Evolutionary conservation across 2,797 vertebrate genomes (phyloP).

Genomic region (Erithacus rubecula): DNA sequence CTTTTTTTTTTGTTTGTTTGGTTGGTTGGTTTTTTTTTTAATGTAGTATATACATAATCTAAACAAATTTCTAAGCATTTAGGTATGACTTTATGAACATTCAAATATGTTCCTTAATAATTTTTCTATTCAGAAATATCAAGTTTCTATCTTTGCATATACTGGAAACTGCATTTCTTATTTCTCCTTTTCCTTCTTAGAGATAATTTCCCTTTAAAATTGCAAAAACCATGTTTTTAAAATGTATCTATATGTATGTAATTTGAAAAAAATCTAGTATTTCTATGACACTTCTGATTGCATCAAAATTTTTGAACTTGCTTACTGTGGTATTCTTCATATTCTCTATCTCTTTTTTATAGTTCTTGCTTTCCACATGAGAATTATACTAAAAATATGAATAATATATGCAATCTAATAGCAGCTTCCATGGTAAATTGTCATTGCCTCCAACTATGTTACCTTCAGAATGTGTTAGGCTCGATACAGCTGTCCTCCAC

Average conservation of each 20-base stretch:
- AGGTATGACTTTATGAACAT: background rate
- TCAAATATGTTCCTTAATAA: background rate
- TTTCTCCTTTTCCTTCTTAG: background rate
- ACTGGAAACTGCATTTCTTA: background rate
- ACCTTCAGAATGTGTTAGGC: background rate
- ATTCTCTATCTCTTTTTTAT: background rate
- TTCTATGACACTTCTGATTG: background rate
- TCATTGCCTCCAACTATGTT: background rate
- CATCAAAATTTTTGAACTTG: background rate
- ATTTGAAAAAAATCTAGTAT: background rate
- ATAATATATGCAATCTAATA: conserved; percentile 29
- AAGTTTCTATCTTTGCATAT: background rate
- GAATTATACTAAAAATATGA: background rate
- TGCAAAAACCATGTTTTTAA: background rate
- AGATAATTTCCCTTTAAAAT: background rate
- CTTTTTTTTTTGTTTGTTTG: background rate
- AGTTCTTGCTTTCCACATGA: background rate
- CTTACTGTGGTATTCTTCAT: background rate
- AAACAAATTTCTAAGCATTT: background rate
- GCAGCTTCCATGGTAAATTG: background rate
- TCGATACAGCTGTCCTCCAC: background rate
- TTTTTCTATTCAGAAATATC: background rate
- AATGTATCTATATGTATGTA: background rate
- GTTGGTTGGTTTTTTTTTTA: background rate
- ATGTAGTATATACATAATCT: background rate